Conservation (phyloP, 1,140 invertebrate genomes). For the Tetraneura akinire region DNA sequence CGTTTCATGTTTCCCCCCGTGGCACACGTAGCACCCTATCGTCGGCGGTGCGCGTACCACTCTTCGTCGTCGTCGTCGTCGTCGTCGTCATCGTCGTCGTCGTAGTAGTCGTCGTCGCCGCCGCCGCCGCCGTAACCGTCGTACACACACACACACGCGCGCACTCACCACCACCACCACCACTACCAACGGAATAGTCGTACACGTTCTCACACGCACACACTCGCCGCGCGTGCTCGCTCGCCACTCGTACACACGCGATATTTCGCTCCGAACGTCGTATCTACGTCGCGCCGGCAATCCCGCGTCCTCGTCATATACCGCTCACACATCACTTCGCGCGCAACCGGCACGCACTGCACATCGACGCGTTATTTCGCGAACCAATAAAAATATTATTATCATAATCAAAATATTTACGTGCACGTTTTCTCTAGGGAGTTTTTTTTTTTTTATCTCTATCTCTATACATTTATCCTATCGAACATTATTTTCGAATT, state of each 20-base stretch:
- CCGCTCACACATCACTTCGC: slow-evolving; percentile 6
- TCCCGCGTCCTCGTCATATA: slow-evolving; percentile 12
- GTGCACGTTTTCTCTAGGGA: not conserved
- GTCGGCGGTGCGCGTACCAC: slow-evolving; percentile 28
- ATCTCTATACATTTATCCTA: too few relatives aligned
- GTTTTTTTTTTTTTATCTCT: not conserved
- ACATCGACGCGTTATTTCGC: not conserved
- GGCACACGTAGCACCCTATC: slow-evolving; percentile 27
- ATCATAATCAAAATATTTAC: too few relatives aligned
- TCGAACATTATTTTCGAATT: too few relatives aligned
- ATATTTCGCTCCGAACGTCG: slow-evolving; percentile 40
- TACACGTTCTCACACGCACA: not conserved
- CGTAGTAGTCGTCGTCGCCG: not conserved
- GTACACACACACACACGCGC: not conserved
- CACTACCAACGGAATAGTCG: not conserved
- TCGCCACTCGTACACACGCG: not conserved
- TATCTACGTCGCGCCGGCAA: slow-evolving; percentile 21
- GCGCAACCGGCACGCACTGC: not conserved
- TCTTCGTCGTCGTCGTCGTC: not conserved
- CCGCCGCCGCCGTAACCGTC: not conserved
- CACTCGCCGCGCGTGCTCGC: not conserved
- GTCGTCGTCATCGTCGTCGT: not conserved
- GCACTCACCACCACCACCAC: not conserved
- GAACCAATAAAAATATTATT: too few relatives aligned
- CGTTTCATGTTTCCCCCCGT: slow-evolving; percentile 48